These are phyloP conservation scores for Osmoderma eremita DNA, from an alignment of 2,888 invertebrate species.

Conservation along the genomic window DNA sequence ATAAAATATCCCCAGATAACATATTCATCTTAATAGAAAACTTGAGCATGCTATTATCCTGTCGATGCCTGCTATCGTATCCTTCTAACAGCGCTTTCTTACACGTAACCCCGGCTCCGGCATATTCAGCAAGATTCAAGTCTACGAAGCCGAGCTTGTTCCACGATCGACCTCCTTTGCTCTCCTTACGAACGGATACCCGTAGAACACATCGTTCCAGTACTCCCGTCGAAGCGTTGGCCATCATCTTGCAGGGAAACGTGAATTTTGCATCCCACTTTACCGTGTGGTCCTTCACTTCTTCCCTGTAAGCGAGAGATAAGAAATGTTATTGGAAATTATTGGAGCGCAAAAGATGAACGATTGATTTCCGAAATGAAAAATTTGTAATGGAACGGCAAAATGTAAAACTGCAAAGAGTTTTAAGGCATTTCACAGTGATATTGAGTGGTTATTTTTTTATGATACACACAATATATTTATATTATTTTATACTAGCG, in stretches of 20 bases:
- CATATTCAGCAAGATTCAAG: slow-evolving; percentile 96
- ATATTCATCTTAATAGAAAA: slow-evolving; percentile 93
- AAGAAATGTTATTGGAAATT: no score
- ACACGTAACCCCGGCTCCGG: slow-evolving; percentile 88
- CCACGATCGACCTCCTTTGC: slow-evolving; percentile 85
- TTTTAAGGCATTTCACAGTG: no score
- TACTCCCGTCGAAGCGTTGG: slow-evolving; percentile 93
- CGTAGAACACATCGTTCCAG: slow-evolving; percentile 93
- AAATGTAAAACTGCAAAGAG: no score
- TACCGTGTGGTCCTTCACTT: slow-evolving; percentile 93
- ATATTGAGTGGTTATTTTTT: no score
- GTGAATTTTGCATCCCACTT: slow-evolving; percentile 91
- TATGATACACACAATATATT: no score
- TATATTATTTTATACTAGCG: no score
- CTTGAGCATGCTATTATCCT: slow-evolving; percentile 95
- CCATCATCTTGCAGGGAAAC: slow-evolving; percentile 97
- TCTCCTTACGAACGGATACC: slow-evolving; percentile 94
- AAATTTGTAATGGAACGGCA: no score
- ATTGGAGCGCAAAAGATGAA: no score
- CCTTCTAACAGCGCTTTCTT: slow-evolving; percentile 94
- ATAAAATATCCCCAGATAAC: slow-evolving; percentile 95
- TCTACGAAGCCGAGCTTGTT: slow-evolving; percentile 98
- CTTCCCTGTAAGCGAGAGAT: slow-evolving; percentile 75
- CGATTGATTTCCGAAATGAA: no score
- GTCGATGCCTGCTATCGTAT: slow-evolving; percentile 90